Conservation (phyloP, 2,888 invertebrate species). For the Oscheius sp. region DNA sequence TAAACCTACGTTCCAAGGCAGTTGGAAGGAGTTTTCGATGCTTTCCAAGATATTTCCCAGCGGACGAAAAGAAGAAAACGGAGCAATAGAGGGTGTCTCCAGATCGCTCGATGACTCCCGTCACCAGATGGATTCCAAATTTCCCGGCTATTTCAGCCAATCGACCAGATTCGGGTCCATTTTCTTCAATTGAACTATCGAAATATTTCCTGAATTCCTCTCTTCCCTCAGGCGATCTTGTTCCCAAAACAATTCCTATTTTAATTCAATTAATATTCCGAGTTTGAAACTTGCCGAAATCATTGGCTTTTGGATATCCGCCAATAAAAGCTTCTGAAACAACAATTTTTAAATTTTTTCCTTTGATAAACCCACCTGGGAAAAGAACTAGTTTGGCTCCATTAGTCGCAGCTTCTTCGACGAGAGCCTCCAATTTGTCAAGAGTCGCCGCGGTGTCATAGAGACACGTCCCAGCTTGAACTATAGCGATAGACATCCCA, state of each 20-base stretch:
- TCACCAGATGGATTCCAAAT: conserved; percentile 51
- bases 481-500: conserved; percentile 49
- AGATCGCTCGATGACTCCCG: conserved; percentile 62
- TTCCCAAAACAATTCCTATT: conserved; percentile 60
- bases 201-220: conserved; percentile 62
- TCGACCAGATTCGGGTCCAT: conserved; percentile 48
- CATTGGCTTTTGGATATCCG: conserved; percentile 64
- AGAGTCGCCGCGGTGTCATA: conserved; percentile 57
- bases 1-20: conserved; percentile 62
- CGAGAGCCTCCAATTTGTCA: conserved; percentile 39
- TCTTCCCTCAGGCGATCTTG: conserved; percentile 58
- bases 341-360: not conserved
- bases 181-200: conserved; percentile 53
- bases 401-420: conserved; percentile 44
- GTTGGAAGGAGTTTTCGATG: conserved; percentile 65
- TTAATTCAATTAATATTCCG: no score
- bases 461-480: conserved; percentile 60
- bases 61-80: conserved; percentile 62
- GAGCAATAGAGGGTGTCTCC: conserved; percentile 65
- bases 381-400: conserved; percentile 61
- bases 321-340: conserved; percentile 63
- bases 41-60: conserved; percentile 56
- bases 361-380: conserved; percentile 42
- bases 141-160: conserved; percentile 38
- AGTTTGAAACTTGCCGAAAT: no score